Conservation (phyloP, 2,113 vertebrate species). For the Anser cygnoides region DNA sequence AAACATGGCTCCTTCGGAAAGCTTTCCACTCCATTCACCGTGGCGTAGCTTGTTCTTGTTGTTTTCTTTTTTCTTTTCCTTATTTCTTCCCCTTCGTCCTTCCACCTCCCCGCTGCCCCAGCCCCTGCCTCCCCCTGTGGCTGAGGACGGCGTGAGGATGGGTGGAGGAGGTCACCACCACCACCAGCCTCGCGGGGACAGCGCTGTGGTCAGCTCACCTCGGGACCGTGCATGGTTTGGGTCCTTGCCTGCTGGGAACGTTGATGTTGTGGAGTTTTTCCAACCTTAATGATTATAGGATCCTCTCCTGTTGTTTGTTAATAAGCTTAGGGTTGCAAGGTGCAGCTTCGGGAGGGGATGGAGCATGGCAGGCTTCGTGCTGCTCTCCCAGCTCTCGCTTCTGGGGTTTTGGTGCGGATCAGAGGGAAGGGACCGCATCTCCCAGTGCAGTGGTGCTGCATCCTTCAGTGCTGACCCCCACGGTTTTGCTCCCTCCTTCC, state of each 20-base stretch:
- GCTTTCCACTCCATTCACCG: constrained; percentile 53
- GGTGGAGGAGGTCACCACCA: background rate
- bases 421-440: background rate
- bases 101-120: background rate
- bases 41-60: accelerated
- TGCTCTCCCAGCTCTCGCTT: accelerated
- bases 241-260: background rate
- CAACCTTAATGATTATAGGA: too few species aligned
- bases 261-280: accelerated
- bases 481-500: background rate
- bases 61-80: too few species aligned
- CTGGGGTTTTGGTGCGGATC: background rate
- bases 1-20: background rate
- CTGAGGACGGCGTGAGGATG: background rate
- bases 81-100: too few species aligned
- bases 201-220: background rate
- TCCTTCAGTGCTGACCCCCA: background rate
- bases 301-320: background rate
- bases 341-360: background rate
- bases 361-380: accelerated
- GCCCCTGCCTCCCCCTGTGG: background rate
- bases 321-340: background rate
- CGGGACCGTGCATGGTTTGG: background rate
- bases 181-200: accelerated
- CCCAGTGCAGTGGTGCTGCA: background rate